phyloP scores from a whole-genome alignment of 92 coral and sea anemone species.

The Nematostella vectensis region DNA sequence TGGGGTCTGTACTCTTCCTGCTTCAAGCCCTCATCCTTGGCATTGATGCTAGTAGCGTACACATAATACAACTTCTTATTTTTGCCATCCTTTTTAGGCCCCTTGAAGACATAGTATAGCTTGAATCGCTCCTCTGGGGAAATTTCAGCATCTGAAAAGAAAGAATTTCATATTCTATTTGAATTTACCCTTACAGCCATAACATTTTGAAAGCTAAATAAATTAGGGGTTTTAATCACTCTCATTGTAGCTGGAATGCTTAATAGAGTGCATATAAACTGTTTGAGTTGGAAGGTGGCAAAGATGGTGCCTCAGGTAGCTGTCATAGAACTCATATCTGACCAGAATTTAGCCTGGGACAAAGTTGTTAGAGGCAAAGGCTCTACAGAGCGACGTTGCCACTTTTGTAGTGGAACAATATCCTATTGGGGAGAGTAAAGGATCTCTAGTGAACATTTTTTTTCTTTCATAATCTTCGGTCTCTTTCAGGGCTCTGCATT shows the following conservation, averaged over 20 bases:
- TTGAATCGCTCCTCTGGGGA: conserved; percentile 85
- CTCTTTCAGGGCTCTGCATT: too few relatives aligned
- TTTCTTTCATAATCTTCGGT: too few relatives aligned
- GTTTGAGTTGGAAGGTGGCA: too few relatives aligned
- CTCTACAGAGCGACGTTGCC: too few relatives aligned
- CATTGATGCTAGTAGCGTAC: conserved; percentile 73
- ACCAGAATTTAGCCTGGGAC: too few relatives aligned
- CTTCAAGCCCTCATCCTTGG: conserved; percentile 80
- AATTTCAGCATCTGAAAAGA: conserved; percentile 75
- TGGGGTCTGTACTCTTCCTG: conserved; percentile 87
- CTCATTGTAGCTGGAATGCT: background rate
- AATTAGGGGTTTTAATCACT: background rate
- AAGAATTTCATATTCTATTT: background rate
- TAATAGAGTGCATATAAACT: too few relatives aligned
- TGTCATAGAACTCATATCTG: too few relatives aligned
- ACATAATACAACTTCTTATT: conserved; percentile 77
- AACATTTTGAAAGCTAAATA: background rate
- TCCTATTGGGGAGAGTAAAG: too few relatives aligned
- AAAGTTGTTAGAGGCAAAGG: too few relatives aligned
- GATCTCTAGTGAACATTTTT: too few relatives aligned
- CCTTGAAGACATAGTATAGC: conserved; percentile 92
- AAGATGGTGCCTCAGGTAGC: too few relatives aligned
- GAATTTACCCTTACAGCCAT: background rate
- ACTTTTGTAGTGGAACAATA: too few relatives aligned
- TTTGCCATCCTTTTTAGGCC: conserved; percentile 83